Base-by-base conservation (phyloP, 2,113 vertebrate species). In the Geothlypis trichas region DNA sequence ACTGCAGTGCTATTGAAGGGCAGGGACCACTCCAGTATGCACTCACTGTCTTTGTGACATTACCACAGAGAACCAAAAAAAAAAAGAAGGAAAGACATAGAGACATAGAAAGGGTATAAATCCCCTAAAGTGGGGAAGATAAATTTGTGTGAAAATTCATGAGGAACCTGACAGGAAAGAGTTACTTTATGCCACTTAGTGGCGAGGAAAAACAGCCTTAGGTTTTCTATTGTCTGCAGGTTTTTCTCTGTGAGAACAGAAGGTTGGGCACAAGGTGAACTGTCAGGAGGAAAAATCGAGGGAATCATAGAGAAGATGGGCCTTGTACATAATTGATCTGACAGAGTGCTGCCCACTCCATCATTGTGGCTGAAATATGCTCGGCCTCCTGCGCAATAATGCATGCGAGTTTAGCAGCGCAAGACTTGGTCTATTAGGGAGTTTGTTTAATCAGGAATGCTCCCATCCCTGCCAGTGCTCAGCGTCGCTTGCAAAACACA, bases 301-400 rank as follows among this genome's bases (percentile, higher is more conserved):
- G 96, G 97, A 97, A 96, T 97, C 95, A 94, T 95, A 74, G 92
- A 96, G 97, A 97, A 97, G 97, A 98, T 87, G 92, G 95, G 92
- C 88, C 94, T 94, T 87, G 89, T 97, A 96, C 97, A 98, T 97
- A 98, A 98, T 97, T 98, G 97, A 98, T 98, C 95, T 98, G 98
- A 98, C 98, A 98, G 95, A 97, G 91, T 72, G 90, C 96, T 95
- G 95, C 96, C 98, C 95, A 96, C 93, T 95, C 94, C 87, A 87
- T 97, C 96, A 86, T 82, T 28, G 72, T 92, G 90, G 93, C 97
- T 97, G 97, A 98, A 97, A 97, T 95, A 95, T 49, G 67, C 87
- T 94, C 86, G 58, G 91, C 95, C 82, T 97, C 95, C 96, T 95
- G 68, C 2, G 69, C 80, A 96, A 91, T 94, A 96, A 93, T 74